Base-by-base conservation (phyloP, 2,888 invertebrate genomes). In the Mesorhabditis spiculigera region DNA sequence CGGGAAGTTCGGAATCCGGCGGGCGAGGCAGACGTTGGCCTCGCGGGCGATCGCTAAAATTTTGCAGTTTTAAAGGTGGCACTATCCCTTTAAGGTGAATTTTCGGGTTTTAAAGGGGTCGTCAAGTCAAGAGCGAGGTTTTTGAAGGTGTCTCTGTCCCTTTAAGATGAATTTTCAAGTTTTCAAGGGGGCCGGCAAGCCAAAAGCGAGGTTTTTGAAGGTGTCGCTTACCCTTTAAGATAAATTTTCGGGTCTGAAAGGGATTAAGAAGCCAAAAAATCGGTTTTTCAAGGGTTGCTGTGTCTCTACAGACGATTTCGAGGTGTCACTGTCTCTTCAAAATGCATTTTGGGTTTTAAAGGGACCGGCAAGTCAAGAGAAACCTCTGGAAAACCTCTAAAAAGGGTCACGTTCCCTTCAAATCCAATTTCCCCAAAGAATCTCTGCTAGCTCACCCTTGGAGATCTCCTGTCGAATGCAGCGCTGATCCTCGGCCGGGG, bases 401-500 rank as follows among this genome's bases (percentile, higher is more conserved):
- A n/a, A n/a, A n/a, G n/a, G n/a, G n/a, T n/a, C n/a, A 28, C 28
- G 28, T 28, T 28, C 28, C 28, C 28, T 28, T 28, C 1, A 28
- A 28, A 28, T 3, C 3, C 1, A 28, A 28, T 28, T 28, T 28
- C 3, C 28, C 3, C 28, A 28, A 3, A 28, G 28, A 28, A 28
- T 28, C 28, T 28, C 28, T 28, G 28, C 28, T 28, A 28, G 28
- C 58, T 28, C 16, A 74, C 74, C 76, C 68, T 82, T 84, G 10
- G 81, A 74, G 71, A 85, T 81, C 68, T 85, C 81, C 8, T 74
- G 75, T 69, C 85, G 75, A 65, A 85, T 85, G 73, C 85, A 85
- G 71, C 83, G 84, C 69, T 85, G 85, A 65, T 85, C 85, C 63
- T 83, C 84, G 43, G 83, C 79, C 41, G 85, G 85, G 0, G 85